These are phyloP conservation scores for Malurus melanocephalus DNA, from an alignment of 2,113 vertebrate species.

Conservation along the genomic window DNA sequence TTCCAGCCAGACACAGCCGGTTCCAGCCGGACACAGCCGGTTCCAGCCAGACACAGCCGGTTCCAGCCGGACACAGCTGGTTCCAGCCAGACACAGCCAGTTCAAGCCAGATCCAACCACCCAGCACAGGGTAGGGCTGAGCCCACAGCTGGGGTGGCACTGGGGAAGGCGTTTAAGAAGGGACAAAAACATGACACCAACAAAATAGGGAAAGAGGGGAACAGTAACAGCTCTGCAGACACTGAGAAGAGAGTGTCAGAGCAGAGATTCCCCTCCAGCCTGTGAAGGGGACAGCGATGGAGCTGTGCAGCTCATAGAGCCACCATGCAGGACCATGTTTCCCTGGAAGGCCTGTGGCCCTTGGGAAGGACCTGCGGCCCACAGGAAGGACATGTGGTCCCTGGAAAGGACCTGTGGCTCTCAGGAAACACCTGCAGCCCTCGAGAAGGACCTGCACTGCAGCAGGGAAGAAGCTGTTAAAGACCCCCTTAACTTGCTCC, in stretches of 20 bases:
- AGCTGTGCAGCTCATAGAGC: neutral
- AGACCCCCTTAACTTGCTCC: neutral
- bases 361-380: neutral
- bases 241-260: neutral
- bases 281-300: neutral
- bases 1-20: accelerated
- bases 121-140: accelerated
- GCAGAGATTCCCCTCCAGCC: neutral
- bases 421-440: neutral
- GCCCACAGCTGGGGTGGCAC: accelerated
- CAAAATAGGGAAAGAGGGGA: neutral
- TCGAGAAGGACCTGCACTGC: neutral
- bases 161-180: neutral
- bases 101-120: accelerated
- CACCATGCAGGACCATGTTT: neutral
- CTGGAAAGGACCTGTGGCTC: neutral
- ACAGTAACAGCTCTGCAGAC: neutral
- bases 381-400: too few relatives aligned
- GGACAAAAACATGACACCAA: neutral
- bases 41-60: neutral
- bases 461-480: neutral
- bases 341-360: neutral
- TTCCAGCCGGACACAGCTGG: neutral
- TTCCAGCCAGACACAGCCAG: neutral
- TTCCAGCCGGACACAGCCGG: neutral